A percentile compares a stretch with the other conserved stretches of the same genome.
phyloP scores from a whole-genome alignment of 2,888 invertebrate genomes.

The Tenthredo amoena region DNA sequence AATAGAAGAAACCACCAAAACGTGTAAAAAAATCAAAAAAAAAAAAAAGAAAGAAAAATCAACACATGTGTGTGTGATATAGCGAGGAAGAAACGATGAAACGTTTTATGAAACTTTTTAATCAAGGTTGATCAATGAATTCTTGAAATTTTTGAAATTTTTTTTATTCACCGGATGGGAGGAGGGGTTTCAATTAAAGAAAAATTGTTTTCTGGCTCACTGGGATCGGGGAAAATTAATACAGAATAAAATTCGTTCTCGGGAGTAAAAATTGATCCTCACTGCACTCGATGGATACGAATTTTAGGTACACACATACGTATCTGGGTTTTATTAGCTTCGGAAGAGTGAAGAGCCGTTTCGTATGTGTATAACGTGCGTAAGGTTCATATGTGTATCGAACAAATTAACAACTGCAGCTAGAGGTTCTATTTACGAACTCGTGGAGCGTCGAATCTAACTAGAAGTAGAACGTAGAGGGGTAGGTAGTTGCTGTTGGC shows the following conservation, averaged over 20 bases:
- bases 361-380: neutral
- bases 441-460: neutral
- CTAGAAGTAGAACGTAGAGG: neutral
- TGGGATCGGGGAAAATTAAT: neutral
- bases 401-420: neutral
- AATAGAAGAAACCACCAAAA: neutral
- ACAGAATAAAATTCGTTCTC: neutral
- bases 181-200: neutral
- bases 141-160: neutral
- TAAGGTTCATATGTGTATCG: neutral
- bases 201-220: neutral
- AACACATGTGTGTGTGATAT: too few relatives aligned
- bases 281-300: too few relatives aligned
- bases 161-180: neutral
- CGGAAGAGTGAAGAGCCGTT: neutral
- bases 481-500: constrained; percentile 53
- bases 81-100: too few relatives aligned
- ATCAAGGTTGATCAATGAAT: neutral
- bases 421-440: neutral
- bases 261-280: neutral
- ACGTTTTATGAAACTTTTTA: neutral
- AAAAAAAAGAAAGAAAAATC: too few relatives aligned
- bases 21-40: too few relatives aligned
- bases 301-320: too few relatives aligned
- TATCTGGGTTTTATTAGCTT: neutral